A percentile compares a stretch with the other conserved stretches of the same genome.
phyloP scores from a whole-genome alignment of 1,140 invertebrate genomes.

The Orius insidiosus region DNA sequence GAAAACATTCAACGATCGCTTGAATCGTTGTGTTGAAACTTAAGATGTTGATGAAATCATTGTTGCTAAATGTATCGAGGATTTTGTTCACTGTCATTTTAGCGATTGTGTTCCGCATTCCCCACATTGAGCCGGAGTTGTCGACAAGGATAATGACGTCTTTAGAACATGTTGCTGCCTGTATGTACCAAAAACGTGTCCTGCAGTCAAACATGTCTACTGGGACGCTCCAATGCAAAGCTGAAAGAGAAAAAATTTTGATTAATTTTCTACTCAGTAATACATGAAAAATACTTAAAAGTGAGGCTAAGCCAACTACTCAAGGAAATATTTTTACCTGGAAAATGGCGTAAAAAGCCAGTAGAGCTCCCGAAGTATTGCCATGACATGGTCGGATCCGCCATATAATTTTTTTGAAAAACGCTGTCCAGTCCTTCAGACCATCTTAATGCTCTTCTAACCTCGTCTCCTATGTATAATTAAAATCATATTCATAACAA shows the following conservation, averaged over 20 bases:
- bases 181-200: conserved; percentile 83
- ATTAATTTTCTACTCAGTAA: too few relatives aligned
- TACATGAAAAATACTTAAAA: too few relatives aligned
- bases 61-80: conserved; percentile 89
- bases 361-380: conserved; percentile 89
- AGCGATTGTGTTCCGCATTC: conserved; percentile 59
- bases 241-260: conserved; percentile 23
- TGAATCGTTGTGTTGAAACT: conserved; percentile 46
- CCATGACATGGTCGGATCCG: conserved; percentile 79
- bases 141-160: conserved; percentile 93
- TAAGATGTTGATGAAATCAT: conserved; percentile 92
- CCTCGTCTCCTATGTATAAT: conserved; percentile 15
- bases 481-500: too few relatives aligned
- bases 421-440: conserved; percentile 65
- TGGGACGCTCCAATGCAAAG: conserved; percentile 34
- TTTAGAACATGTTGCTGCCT: conserved; percentile 93
- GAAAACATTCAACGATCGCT: conserved; percentile 64
- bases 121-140: conserved; percentile 93
- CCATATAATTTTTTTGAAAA: conserved; percentile 69
- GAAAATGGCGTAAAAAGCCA: conserved; percentile 83
- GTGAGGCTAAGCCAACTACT: too few relatives aligned
- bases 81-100: conserved; percentile 67
- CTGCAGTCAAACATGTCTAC: conserved; percentile 69
- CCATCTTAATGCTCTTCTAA: conserved; percentile 39
- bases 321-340: conserved; percentile 30